Base-by-base conservation (phyloP, 1,140 invertebrate genomes). In the Sitobion miscanthi region DNA sequence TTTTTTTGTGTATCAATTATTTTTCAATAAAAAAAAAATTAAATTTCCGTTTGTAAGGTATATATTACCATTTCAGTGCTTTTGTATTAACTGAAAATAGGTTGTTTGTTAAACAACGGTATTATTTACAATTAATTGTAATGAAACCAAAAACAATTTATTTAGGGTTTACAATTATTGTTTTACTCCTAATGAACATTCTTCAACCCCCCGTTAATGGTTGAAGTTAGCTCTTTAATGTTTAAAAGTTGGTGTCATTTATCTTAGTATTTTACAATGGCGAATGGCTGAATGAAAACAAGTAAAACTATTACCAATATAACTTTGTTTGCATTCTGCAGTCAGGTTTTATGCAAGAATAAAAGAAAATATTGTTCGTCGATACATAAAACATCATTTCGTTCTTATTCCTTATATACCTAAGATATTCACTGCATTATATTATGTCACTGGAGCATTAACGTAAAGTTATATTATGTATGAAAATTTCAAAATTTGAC, bases 171-270 rank as follows among this genome's bases (percentile, higher is more conserved):
- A 93, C 91, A 93, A 83, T 93, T 93, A 93, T 93, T 93, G 91
- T 93, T 93, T 93, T 85, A 83, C 82, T 93, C 85, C 91, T 93
- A 93, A 93, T 93, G 91, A 93, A 93, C 91, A 93, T 93, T 93
- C 91, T 93, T 86, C 82, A 35, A 35, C 30, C 49, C 77, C 49
- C 62, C 25, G 49, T 93, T 93, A 93, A 93, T 93, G 91, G 91
- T 57, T 21, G 91, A 93, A 93, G 91, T 93, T 93, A 93, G 91
- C 90, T 93, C 38, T 86, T 57, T 93, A 93, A 93, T 93, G 91
- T 52, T 86, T 93, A 93, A 93, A 93, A 93, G 82, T 93, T 93
- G 49, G 52, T 45, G 49, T 93, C 49, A 93, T 93, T 93, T 93
- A 47, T 93, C 91, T 93, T 93, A 86, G 49, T 86, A 83, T 85